These are phyloP conservation scores for Circaetus gallicus DNA, from an alignment of 2,113 vertebrate genomes.

Conservation along the genomic window DNA sequence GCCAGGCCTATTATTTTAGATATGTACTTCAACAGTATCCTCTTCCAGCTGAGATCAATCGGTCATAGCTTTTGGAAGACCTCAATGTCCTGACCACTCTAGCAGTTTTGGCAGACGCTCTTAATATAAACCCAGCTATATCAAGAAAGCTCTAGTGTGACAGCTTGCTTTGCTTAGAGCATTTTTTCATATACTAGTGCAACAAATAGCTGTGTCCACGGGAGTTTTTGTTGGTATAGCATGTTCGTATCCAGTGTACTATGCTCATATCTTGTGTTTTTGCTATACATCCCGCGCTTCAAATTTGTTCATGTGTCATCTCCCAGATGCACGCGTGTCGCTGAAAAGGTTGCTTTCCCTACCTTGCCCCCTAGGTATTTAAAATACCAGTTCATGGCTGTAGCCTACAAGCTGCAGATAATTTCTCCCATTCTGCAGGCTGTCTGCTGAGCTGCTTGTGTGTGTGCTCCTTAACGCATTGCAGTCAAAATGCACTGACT, in stretches of 20 bases:
- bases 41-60: not conserved
- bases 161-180: not conserved
- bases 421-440: not conserved
- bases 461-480: not conserved
- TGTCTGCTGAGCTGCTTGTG: not conserved
- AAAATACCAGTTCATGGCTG: not conserved
- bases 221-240: not conserved
- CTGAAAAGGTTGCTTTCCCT: not conserved
- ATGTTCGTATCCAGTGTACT: rapidly evolving
- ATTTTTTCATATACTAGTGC: not conserved
- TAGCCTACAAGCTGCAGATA: not conserved
- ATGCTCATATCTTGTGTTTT: not conserved
- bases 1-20: not conserved
- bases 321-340: rapidly evolving
- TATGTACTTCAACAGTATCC: not conserved
- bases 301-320: not conserved
- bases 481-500: not conserved
- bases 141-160: not conserved
- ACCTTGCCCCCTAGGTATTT: not conserved
- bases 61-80: not conserved
- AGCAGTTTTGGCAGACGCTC: not conserved
- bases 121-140: not conserved
- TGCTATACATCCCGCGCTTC: not conserved
- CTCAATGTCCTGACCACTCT: not conserved
- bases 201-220: not conserved